Evolutionary conservation across 2,888 invertebrate genomes (phyloP).

Genomic region (Papilio demoleus): DNA sequence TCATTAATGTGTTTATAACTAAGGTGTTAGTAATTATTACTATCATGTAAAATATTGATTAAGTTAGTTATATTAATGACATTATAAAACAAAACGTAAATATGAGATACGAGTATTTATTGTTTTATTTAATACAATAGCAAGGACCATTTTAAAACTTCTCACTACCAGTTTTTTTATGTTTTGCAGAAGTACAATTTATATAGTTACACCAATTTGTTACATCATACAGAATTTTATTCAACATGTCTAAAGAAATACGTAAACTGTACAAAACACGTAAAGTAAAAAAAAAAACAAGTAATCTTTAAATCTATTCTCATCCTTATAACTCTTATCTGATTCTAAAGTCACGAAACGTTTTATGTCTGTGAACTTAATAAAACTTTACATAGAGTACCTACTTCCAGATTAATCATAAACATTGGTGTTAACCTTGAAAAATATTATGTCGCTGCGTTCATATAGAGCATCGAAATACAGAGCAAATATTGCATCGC

Average conservation of each 20-base stretch:
- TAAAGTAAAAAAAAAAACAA: background rate
- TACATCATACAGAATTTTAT: too few relatives aligned
- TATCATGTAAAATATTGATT: too few relatives aligned
- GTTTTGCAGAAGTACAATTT: too few relatives aligned
- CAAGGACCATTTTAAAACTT: too few relatives aligned
- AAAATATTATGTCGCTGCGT: slow-evolving; percentile 2
- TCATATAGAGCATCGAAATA: slow-evolving; percentile 9
- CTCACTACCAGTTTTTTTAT: too few relatives aligned
- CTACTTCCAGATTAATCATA: slow-evolving; percentile 7
- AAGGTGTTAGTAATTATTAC: too few relatives aligned
- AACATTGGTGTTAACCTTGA: slow-evolving; percentile 6
- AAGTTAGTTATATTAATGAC: too few relatives aligned
- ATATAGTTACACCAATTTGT: too few relatives aligned
- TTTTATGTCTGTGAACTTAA: background rate
- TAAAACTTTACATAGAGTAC: slow-evolving; percentile 6
- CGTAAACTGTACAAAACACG: background rate
- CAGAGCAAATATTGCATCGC: slow-evolving; percentile 50
- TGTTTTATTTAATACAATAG: too few relatives aligned
- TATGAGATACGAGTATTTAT: too few relatives aligned
- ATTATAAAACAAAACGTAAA: background rate
- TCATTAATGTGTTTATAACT: too few relatives aligned
- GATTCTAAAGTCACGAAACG: slow-evolving; percentile 35
- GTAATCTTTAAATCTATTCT: slow-evolving; percentile 19
- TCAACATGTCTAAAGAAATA: background rate
- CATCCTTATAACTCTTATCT: slow-evolving; percentile 32